Conservation (phyloP, 2,113 vertebrate species). For the Paradisaea rubra region DNA sequence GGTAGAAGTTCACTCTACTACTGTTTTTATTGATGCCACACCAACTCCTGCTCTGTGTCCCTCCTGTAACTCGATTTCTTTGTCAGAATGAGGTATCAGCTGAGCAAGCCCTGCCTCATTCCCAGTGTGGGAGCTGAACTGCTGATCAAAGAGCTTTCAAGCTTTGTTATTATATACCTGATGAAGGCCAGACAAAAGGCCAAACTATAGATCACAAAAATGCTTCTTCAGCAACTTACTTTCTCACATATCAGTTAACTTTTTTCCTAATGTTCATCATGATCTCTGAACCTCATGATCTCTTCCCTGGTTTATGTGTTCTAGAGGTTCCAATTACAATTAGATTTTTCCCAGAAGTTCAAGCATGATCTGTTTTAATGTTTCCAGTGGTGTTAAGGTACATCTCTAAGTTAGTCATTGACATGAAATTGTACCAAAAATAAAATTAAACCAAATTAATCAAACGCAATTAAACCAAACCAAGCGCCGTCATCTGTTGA, state of each 20-base stretch:
- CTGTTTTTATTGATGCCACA: background rate
- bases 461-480: background rate
- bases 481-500: background rate
- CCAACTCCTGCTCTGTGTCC: background rate
- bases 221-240: conserved; percentile 2
- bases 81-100: conserved; percentile 11
- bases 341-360: background rate
- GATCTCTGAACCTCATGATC: background rate
- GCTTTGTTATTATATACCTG: background rate
- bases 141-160: conserved; percentile 10
- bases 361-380: background rate
- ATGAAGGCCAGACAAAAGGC: background rate
- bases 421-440: background rate
- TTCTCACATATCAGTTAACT: background rate
- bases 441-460: background rate
- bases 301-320: background rate
- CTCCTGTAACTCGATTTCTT: background rate
- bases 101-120: background rate
- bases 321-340: background rate
- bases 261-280: background rate
- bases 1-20: background rate
- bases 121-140: background rate
- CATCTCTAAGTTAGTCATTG: background rate
- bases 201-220: background rate
- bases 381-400: background rate